Conservation (phyloP, 2,797 vertebrate genomes). For the Acomys russatus region DNA sequence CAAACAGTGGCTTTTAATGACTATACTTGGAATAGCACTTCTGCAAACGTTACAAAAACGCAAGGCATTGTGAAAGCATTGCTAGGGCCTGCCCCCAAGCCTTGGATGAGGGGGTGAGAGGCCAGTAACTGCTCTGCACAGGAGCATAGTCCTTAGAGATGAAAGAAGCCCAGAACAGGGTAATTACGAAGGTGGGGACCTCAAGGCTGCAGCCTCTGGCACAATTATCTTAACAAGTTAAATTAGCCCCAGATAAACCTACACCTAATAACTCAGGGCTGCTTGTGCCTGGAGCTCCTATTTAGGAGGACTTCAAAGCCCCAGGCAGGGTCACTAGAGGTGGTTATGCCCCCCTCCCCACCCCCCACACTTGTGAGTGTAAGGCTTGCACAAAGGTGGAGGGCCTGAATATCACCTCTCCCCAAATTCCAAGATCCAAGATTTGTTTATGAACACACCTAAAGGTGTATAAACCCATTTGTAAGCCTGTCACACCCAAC, state of each 20-base stretch:
- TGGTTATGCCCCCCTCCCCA: neutral
- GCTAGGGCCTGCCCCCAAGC: neutral
- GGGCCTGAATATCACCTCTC: neutral
- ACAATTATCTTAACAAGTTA: conserved; percentile 80
- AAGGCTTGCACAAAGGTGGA: neutral
- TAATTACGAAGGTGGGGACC: conserved; percentile 61
- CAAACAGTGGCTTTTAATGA: conserved; percentile 47
- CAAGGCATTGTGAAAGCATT: neutral
- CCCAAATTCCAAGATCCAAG: neutral
- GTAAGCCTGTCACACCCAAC: neutral
- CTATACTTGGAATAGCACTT: conserved; percentile 48
- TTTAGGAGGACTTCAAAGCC: conserved; percentile 74
- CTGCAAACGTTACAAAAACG: conserved; percentile 64
- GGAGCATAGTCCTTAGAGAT: conserved; percentile 69
- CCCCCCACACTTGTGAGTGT: neutral
- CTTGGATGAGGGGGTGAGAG: neutral
- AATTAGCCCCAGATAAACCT: conserved; percentile 81
- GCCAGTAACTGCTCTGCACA: neutral
- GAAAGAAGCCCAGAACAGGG: conserved; percentile 72
- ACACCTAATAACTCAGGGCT: conserved; percentile 63
- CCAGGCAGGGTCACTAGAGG: conserved; percentile 38
- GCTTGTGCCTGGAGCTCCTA: conserved; percentile 48
- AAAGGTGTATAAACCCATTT: too few species aligned
- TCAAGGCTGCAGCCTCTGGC: conserved; percentile 56
- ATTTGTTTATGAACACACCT: neutral